Conservation (phyloP, 2,888 invertebrate species). For the Hyalella azteca region DNA sequence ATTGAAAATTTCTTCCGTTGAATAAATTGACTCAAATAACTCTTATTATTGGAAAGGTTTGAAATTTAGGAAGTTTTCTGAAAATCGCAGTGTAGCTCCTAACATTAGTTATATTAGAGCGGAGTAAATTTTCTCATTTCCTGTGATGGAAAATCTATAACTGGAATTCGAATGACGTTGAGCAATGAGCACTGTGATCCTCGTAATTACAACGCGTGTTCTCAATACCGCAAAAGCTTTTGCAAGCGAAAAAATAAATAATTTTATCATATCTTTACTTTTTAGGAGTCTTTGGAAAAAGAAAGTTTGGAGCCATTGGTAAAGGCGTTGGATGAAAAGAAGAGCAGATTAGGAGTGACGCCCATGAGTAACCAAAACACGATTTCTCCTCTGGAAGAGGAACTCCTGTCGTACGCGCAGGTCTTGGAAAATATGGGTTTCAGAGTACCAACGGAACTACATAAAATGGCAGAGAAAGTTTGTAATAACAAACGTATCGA, state of each 20-base stretch:
- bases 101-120: not conserved
- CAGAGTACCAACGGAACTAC: slow-evolving; percentile 15
- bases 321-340: slow-evolving; percentile 40
- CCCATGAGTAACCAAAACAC: slow-evolving; percentile 45
- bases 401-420: slow-evolving; percentile 48
- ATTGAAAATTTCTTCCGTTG: too few species aligned
- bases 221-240: too few species aligned
- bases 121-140: not conserved
- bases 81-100: too few species aligned
- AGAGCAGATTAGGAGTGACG: slow-evolving; percentile 41
- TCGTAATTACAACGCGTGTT: too few species aligned
- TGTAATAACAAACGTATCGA: slow-evolving; percentile 41
- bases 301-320: slow-evolving; percentile 38
- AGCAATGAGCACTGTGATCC: too few species aligned
- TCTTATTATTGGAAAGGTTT: too few species aligned
- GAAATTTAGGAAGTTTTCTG: too few species aligned
- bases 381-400: slow-evolving; percentile 48
- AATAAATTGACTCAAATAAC: too few species aligned
- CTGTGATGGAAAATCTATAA: too few species aligned
- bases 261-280: not conserved
- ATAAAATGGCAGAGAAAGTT: not conserved
- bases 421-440: slow-evolving; percentile 45
- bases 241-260: too few species aligned
- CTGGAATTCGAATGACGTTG: too few species aligned
- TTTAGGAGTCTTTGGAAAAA: slow-evolving; percentile 39